Evolutionary conservation across 92 coral and sea anemone genomes (phyloP), one percentile per base, ranked within the genome.

Genomic region (Scolanthus callimorphus): DNA sequence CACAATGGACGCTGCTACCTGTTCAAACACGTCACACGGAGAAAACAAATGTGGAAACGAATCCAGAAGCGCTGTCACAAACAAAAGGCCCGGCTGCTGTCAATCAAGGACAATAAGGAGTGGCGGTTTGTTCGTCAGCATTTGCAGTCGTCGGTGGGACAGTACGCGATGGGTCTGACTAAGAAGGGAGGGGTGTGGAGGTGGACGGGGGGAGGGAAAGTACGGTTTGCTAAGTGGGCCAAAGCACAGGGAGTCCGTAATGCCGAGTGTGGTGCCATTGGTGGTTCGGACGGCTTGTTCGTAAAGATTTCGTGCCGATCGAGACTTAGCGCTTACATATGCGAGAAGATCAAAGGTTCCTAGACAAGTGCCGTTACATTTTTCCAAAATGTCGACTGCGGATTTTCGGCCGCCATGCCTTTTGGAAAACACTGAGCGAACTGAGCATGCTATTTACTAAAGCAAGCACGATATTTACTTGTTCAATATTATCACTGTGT

Each of bases 101-200:
- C 31, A 29, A 23, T 67, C 62, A 31, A 67, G 24, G 62, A 67
- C 73, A 53, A 41, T 39, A 19, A 12, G 3, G 73, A 67, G 27
- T 67, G 73, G 73, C 28, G 43, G 20, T 67, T 67, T 28, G 55
- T 67, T 12, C 49, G 51, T 28, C 30, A 58, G 38, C 73, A 55
- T 62, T 55, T 67, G 25, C 39, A 39, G 56, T 30, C 44, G 20
- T 25, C 53, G 20, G 73, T 67, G 0, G 13, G 41, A 17, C n/a
- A 17, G 29, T 67, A 67, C 27, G 63, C 55, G 25, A 67, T 67
- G 23, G 73, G 73, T 11, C 46, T 67, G 25, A 31, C 22, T 12
- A 38, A 67, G 31, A 39, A 3, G 12, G 3, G 17, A 27, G 73
- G 73, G 11, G 27, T 20, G 4, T 67, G 73, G 73, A 53, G 43